phyloP scores from a whole-genome alignment of 2,888 invertebrate genomes.

The Drosophila nr. perissopoda region DNA sequence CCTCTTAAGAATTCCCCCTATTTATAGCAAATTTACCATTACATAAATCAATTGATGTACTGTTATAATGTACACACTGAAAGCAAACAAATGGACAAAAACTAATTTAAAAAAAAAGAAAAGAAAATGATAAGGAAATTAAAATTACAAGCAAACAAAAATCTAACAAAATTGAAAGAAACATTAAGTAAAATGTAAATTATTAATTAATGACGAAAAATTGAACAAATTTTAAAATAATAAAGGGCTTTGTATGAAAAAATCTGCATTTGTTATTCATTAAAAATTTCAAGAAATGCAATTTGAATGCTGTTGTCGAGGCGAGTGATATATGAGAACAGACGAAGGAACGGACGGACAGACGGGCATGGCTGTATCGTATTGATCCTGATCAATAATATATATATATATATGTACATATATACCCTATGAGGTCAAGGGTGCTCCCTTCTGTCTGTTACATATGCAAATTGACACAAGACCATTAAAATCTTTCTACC shows the following conservation, averaged over 20 bases:
- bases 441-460: neutral
- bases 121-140: conserved; percentile 28
- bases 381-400: neutral
- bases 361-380: neutral
- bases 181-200: conserved; percentile 69
- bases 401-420: neutral
- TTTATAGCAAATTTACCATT: conserved; percentile 80
- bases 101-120: conserved; percentile 29
- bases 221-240: conserved; percentile 77
- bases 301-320: neutral
- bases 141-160: conserved; percentile 31
- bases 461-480: neutral
- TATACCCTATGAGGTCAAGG: neutral
- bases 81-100: conserved; percentile 30
- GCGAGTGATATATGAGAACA: neutral
- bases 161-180: conserved; percentile 30
- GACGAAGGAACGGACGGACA: neutral
- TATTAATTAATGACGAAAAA: conserved; percentile 71
- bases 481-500: neutral
- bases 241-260: conserved; percentile 81
- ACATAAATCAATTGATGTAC: conserved; percentile 72
- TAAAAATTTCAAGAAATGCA: neutral
- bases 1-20: conserved; percentile 75
- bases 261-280: neutral
- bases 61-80: conserved; percentile 73